These are phyloP conservation scores for Napeogenes inachia DNA, from an alignment of 2,888 invertebrate genomes.

Conservation along the genomic window DNA sequence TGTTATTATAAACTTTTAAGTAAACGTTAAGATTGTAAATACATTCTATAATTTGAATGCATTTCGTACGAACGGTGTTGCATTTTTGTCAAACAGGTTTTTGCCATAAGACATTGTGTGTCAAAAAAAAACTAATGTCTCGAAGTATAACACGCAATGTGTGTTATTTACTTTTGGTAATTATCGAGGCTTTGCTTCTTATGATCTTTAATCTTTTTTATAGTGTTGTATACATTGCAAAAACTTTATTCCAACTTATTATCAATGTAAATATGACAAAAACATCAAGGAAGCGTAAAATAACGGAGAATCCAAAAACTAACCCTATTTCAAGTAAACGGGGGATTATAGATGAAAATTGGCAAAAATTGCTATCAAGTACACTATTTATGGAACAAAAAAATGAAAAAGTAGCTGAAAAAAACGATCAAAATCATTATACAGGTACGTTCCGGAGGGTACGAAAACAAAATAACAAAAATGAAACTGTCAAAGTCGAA, in stretches of 20 bases:
- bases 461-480: constrained; percentile 52
- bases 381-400: constrained; percentile 54
- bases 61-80: constrained; percentile 3
- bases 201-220: constrained; percentile 39
- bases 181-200: constrained; percentile 49
- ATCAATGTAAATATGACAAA: constrained; percentile 61
- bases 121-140: constrained; percentile 23
- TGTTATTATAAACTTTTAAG: too few species aligned
- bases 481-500: constrained; percentile 32
- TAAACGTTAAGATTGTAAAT: too few species aligned
- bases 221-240: constrained; percentile 37
- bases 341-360: constrained; percentile 63
- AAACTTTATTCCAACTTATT: constrained; percentile 39
- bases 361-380: constrained; percentile 62
- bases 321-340: constrained; percentile 53
- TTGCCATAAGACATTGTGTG: constrained; percentile 57
- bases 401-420: constrained; percentile 42
- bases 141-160: constrained; percentile 19
- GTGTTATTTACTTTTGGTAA: constrained; percentile 51
- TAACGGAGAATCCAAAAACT: constrained; percentile 40
- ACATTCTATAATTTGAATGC: too few species aligned
- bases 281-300: constrained; percentile 55
- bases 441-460: constrained; percentile 59
- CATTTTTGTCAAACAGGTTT: constrained; percentile 20
- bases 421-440: constrained; percentile 43